Conservation (phyloP, 2,797 vertebrate species). For the Sebastes glaucus region DNA sequence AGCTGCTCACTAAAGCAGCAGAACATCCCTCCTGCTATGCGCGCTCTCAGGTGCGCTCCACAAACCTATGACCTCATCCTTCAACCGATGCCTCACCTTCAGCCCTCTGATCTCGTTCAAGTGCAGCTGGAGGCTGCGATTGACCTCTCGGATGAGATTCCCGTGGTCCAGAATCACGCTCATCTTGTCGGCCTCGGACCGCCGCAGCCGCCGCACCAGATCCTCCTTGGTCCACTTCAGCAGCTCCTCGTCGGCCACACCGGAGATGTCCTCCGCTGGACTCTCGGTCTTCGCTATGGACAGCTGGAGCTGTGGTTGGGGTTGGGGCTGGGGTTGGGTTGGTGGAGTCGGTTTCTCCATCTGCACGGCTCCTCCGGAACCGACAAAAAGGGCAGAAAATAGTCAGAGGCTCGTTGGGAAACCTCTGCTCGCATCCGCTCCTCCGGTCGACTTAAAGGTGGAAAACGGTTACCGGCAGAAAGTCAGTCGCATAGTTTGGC, state of each 20-base stretch:
- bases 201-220: conserved; percentile 91
- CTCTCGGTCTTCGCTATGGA: conserved; percentile 89
- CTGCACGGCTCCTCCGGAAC: conserved; percentile 70
- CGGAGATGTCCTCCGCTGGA: conserved; percentile 91
- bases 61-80: conserved; percentile 78
- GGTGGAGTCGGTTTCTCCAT: conserved; percentile 83
- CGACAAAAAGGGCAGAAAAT: conserved; percentile 68
- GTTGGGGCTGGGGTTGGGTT: conserved; percentile 54
- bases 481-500: conserved; percentile 72
- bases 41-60: conserved; percentile 73
- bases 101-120: conserved; percentile 97
- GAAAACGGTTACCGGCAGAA: conserved; percentile 57
- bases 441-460: conserved; percentile 47
- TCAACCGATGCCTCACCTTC: conserved; percentile 87
- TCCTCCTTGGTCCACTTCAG: conserved; percentile 96
- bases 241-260: conserved; percentile 94
- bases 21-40: conserved; percentile 46
- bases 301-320: conserved; percentile 79
- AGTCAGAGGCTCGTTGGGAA: conserved; percentile 63
- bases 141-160: conserved; percentile 98
- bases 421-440: conserved; percentile 76
- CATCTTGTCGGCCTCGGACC: conserved; percentile 97
- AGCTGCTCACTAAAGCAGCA: conserved; percentile 7
- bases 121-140: conserved; percentile 97
- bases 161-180: conserved; percentile 98